Base-by-base conservation (phyloP, 2,888 invertebrate species). In the Idaea biselata region DNA sequence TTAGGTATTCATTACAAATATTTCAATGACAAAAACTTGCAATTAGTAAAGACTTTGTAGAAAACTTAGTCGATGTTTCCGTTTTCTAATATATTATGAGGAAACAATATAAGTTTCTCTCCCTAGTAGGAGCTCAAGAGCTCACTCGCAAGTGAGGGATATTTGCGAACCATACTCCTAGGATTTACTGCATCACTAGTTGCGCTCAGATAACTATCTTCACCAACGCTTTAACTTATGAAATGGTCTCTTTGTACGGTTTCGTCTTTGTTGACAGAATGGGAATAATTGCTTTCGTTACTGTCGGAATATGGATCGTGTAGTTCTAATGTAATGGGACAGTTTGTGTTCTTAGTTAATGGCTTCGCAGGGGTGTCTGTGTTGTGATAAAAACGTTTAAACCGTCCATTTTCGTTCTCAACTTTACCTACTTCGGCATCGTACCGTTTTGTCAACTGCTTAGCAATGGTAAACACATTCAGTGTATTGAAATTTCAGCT, bases 131-230 rank as follows among this genome's bases (percentile, higher is more conserved):
- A 76, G 76, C 78, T 74, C 73, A 77, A 78, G 75, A 80, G 78
- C 75, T 73, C 73, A 76, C 77, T 77, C 76, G 70, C 70, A 77
- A 80, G 81, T 80, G 79, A 80, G 80, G 80, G 78, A 83, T 86
- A 85, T 83, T 87, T 86, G 75, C 78, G 70, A 83, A 61, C 61
- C 81, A 82, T 84, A 81, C 85, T 82, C 81, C 77, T 77, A 84
- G 86, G 86, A 89, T 90, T 90, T 84, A 87, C 83, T 83, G 84
- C 87, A 86, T 88, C 87, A 90, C 88, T 88, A 89, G 86, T 89
- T 86, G 82, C 85, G 78, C 83, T 77, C 78, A 82, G 84, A 87
- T 87, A 87, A 85, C 87, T 85, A 87, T 86, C 84, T 78, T 82
- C 82, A 78, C 82, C 80, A 79, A 80, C 79, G 83, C 79, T 84